These are phyloP conservation scores for Anisognathus igniventris DNA, from an alignment of 2,797 vertebrate genomes.

Conservation along the genomic window DNA sequence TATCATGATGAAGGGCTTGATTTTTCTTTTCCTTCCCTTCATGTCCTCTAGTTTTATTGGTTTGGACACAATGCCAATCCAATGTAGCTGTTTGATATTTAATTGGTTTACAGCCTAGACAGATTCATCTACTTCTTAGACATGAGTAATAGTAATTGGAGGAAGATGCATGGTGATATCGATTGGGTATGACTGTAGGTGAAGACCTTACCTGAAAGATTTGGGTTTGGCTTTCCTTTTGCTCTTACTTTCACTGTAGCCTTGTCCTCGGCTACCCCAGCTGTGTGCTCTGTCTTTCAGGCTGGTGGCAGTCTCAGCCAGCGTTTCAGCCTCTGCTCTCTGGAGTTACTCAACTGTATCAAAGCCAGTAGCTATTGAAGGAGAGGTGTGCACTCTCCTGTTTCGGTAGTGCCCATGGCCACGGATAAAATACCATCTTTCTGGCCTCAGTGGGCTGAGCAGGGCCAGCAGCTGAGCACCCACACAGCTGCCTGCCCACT, in stretches of 20 bases:
- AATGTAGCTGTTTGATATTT: neutral
- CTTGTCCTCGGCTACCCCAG: neutral
- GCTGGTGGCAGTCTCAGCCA: neutral
- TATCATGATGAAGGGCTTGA: neutral
- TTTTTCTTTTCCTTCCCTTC: neutral
- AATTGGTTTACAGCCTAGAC: neutral
- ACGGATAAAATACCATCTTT: neutral
- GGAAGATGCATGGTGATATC: neutral
- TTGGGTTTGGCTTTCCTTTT: neutral
- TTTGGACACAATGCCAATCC: neutral
- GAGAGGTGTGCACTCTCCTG: neutral
- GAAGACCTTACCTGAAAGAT: neutral
- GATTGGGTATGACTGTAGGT: neutral
- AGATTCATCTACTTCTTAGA: neutral
- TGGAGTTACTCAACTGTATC: neutral
- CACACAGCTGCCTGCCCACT: neutral
- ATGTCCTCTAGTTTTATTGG: neutral
- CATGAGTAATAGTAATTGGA: neutral
- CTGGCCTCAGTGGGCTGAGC: neutral
- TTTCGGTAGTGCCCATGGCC: neutral
- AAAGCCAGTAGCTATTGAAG: neutral
- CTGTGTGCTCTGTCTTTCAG: neutral
- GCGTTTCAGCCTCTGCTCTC: neutral
- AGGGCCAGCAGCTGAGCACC: neutral
- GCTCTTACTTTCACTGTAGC: neutral